These are phyloP conservation scores for Globia sparganii DNA, from an alignment of 2,888 invertebrate species.

Conservation along the genomic window DNA sequence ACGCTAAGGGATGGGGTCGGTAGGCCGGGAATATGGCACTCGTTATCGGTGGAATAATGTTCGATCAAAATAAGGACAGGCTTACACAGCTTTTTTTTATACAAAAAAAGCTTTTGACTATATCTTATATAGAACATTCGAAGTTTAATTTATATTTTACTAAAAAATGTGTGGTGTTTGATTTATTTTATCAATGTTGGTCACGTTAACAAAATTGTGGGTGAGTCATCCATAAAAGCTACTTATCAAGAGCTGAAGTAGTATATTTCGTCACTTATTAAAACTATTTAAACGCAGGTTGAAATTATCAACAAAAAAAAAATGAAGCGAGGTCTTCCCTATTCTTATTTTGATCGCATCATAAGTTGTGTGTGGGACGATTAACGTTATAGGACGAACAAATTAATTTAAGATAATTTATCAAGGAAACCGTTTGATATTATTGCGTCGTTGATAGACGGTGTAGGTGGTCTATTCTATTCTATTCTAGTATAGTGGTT, in stretches of 20 bases:
- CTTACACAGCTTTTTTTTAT: no score
- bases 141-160: neutral
- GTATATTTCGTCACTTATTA: no score
- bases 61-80: slow-evolving; percentile 11
- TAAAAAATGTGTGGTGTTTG: neutral
- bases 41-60: slow-evolving; percentile 23
- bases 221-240: neutral
- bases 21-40: slow-evolving; percentile 14
- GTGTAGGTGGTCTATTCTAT: no score
- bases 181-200: neutral
- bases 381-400: slow-evolving; percentile 11
- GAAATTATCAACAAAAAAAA: neutral
- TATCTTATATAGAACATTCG: neutral
- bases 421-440: slow-evolving; percentile 31
- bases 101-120: neutral
- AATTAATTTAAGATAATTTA: slow-evolving; percentile 26
- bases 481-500: neutral
- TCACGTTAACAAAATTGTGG: neutral
- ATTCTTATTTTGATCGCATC: slow-evolving; percentile 19
- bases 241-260: no score
- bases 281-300: neutral
- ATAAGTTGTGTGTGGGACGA: neutral
- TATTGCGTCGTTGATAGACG: slow-evolving; percentile 3
- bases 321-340: neutral
- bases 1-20: neutral